Percentiles rank a stretch among this genome's conserved stretches.
phyloP scores from a whole-genome alignment of 2,888 invertebrate genomes.

The Allygus modestus region DNA sequence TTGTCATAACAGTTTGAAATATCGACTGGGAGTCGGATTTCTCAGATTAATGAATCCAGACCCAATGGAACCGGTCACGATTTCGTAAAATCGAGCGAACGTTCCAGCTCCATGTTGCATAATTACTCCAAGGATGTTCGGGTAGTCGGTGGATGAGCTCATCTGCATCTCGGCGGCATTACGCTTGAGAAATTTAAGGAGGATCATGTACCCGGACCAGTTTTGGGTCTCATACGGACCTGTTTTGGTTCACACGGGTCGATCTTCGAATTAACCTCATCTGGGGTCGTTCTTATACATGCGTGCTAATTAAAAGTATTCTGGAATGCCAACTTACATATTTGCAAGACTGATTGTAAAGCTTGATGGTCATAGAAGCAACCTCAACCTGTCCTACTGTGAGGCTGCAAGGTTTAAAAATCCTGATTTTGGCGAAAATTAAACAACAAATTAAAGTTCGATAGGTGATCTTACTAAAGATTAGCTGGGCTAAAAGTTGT shows the following conservation, averaged over 20 bases:
- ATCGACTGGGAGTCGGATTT: constrained; percentile 12
- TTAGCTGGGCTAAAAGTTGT: too few relatives aligned
- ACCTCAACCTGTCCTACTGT: too few relatives aligned
- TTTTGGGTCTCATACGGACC: neutral
- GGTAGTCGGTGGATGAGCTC: constrained; percentile 1
- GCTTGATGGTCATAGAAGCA: too few relatives aligned
- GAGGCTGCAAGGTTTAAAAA: too few relatives aligned
- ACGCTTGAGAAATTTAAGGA: constrained; percentile 13
- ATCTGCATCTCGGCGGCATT: constrained; percentile 8
- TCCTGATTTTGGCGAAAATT: too few relatives aligned
- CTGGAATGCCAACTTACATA: too few relatives aligned
- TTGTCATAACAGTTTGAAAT: constrained; percentile 46
- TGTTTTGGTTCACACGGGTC: constrained; percentile 18
- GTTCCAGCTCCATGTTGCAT: neutral
- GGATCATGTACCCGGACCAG: constrained; percentile 31
- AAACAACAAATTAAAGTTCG: too few relatives aligned
- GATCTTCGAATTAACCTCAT: too few relatives aligned
- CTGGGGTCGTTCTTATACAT: too few relatives aligned
- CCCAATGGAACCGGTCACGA: constrained; percentile 32
- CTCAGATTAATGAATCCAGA: constrained; percentile 21
- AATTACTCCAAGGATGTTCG: constrained; percentile 3
- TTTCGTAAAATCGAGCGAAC: constrained; percentile 18
- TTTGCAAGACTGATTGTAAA: too few relatives aligned
- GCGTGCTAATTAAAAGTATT: too few relatives aligned
- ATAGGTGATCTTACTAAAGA: too few relatives aligned